These are phyloP conservation scores for Elephantulus edwardii DNA, from an alignment of 2,113 vertebrate genomes.

Conservation along the genomic window DNA sequence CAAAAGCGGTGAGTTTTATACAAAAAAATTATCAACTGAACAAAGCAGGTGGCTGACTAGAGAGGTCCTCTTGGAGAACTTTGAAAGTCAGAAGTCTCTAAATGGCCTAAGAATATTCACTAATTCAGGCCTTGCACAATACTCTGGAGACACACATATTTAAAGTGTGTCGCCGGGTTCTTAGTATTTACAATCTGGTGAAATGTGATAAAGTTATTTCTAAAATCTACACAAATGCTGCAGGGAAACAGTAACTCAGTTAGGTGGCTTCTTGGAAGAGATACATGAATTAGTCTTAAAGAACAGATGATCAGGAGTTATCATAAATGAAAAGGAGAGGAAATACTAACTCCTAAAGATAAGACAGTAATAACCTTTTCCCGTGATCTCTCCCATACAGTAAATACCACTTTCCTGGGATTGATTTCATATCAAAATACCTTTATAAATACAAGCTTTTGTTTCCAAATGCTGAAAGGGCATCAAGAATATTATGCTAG, in stretches of 20 bases:
- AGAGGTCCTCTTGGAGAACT: not conserved
- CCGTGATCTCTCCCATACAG: not conserved
- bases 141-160: not conserved
- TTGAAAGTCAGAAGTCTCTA: not conserved
- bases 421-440: constrained; percentile 30
- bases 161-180: not conserved
- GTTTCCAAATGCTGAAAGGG: constrained; percentile 49
- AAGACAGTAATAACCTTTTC: constrained; percentile 12
- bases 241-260: not conserved
- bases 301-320: not conserved
- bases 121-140: not conserved
- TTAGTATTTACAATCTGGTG: not conserved
- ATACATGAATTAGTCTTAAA: not conserved
- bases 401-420: not conserved
- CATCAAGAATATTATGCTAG: not conserved
- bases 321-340: not conserved
- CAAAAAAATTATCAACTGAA: not conserved
- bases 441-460: constrained; percentile 47
- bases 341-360: not conserved
- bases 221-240: not conserved
- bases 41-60: not conserved
- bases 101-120: not conserved
- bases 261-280: not conserved
- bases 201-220: not conserved
- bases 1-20: not conserved